phyloP scores from a whole-genome alignment of 1,140 invertebrate genomes.

The Parasteatoda tepidariorum region DNA sequence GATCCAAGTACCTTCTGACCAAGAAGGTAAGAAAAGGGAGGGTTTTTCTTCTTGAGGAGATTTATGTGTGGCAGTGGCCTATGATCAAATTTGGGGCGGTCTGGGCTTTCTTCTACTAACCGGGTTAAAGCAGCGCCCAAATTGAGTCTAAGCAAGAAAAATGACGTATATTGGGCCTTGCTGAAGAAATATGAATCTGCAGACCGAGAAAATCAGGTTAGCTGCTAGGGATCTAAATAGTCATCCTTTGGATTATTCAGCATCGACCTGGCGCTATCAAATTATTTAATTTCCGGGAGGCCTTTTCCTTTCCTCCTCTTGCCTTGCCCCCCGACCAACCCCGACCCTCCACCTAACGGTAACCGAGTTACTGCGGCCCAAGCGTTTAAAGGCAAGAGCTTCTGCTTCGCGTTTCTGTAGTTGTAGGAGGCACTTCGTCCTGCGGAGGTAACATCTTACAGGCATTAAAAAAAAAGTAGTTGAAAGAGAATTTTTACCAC shows the following conservation, averaged over 20 bases:
- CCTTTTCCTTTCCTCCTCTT: conserved; percentile 46
- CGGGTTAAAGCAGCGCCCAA: conserved; percentile 53
- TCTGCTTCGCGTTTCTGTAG: conserved; percentile 19
- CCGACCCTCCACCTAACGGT: conserved; percentile 8
- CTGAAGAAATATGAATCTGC: conserved; percentile 61
- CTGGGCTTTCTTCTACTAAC: conserved; percentile 58
- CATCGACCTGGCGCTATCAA: conserved; percentile 61
- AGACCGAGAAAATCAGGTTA: conserved; percentile 43
- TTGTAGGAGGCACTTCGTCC: conserved; percentile 25
- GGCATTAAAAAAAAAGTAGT: not conserved
- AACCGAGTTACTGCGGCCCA: conserved; percentile 42
- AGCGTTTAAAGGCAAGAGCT: conserved; percentile 53
- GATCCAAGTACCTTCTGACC: conserved; percentile 39
- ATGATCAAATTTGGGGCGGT: conserved; percentile 60
- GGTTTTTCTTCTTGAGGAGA: conserved; percentile 45
- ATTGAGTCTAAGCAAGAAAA: conserved; percentile 62
- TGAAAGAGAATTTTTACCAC: not conserved
- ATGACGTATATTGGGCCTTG: conserved; percentile 56
- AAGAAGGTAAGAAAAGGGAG: conserved; percentile 51
- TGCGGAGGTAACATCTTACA: not conserved
- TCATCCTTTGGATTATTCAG: conserved; percentile 59
- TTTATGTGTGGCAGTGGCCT: conserved; percentile 58
- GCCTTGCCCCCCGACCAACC: conserved; percentile 1
- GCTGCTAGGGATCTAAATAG: conserved; percentile 56
- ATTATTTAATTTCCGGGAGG: conserved; percentile 61